Conservation (phyloP, 2,113 vertebrate genomes). For the Sciurus niger region DNA sequence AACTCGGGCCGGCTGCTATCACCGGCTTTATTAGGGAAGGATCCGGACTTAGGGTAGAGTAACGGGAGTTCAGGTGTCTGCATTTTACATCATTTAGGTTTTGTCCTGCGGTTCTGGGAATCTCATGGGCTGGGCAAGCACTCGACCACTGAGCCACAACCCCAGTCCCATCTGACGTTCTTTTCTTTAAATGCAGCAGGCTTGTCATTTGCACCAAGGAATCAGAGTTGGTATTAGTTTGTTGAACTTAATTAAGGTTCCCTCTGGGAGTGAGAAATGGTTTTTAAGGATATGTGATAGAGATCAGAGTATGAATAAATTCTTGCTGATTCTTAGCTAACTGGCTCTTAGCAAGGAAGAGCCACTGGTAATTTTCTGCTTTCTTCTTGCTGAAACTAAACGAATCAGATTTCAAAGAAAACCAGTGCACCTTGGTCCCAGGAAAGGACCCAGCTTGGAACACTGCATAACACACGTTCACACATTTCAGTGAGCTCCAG, state of each 20-base stretch:
- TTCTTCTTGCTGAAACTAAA: conserved; percentile 4
- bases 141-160: not conserved
- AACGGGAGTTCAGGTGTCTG: too few species aligned
- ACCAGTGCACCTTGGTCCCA: too few species aligned
- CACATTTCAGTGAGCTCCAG: not conserved
- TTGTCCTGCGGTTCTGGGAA: not conserved
- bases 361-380: not conserved
- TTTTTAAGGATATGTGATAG: not conserved
- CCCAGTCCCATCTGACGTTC: too few species aligned
- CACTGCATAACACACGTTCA: not conserved
- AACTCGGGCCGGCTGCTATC: not conserved
- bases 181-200: not conserved
- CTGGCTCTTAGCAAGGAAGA: not conserved
- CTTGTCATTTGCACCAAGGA: not conserved
- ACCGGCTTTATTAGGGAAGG: not conserved
- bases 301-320: not conserved
- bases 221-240: not conserved
- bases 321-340: not conserved
- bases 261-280: not conserved
- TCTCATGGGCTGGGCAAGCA: not conserved
- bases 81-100: not conserved
- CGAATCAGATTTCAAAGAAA: not conserved
- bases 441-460: not conserved
- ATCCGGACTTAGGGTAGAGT: not conserved
- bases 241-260: not conserved